A percentile compares a stretch with the other conserved stretches of the same genome.
phyloP scores from a whole-genome alignment of 1,140 invertebrate species.

The Drosophila grimshawi region DNA sequence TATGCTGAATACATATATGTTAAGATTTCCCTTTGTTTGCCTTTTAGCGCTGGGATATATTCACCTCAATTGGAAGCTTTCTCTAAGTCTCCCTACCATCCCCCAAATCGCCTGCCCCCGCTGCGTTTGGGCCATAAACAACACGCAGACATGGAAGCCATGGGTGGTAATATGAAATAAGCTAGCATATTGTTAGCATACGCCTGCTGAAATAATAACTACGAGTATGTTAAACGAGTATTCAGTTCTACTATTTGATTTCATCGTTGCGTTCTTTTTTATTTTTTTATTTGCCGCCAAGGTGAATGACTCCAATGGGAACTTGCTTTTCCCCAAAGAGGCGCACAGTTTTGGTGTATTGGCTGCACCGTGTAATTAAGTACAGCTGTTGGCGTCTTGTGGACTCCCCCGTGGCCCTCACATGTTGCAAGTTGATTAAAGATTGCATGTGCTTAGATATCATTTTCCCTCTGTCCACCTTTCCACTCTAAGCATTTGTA shows the following conservation, averaged over 20 bases:
- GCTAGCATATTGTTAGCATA: conserved; percentile 25
- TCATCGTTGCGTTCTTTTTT: conserved; percentile 10
- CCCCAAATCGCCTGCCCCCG: not conserved
- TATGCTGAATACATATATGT: conserved; percentile 68
- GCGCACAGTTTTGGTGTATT: conserved; percentile 3
- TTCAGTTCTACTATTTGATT: conserved; percentile 11
- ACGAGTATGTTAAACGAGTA: conserved; percentile 14
- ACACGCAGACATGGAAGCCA: conserved; percentile 20
- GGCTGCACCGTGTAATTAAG: conserved; percentile 73
- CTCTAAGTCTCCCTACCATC: not conserved
- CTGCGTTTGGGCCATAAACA: conserved; percentile 15
- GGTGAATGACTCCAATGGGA: conserved; percentile 70
- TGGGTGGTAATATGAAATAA: conserved; percentile 39
- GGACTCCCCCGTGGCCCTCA: conserved; percentile 56
- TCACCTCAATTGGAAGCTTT: conserved; percentile 63
- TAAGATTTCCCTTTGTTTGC: conserved; percentile 81
- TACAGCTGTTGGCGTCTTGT: conserved; percentile 61
- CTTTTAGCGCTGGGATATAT: conserved; percentile 60
- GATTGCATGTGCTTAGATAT: conserved; percentile 51
- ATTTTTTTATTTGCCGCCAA: conserved; percentile 42
- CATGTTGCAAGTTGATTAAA: conserved; percentile 59
- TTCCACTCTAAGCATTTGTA: not conserved
- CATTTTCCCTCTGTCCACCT: not conserved
- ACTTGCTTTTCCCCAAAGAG: conserved; percentile 5
- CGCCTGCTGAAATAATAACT: conserved; percentile 31